Percentiles rank a stretch among this genome's conserved stretches.
Conservation (phyloP, 2,888 invertebrate genomes). For the Neuroscelio doddi region DNA sequence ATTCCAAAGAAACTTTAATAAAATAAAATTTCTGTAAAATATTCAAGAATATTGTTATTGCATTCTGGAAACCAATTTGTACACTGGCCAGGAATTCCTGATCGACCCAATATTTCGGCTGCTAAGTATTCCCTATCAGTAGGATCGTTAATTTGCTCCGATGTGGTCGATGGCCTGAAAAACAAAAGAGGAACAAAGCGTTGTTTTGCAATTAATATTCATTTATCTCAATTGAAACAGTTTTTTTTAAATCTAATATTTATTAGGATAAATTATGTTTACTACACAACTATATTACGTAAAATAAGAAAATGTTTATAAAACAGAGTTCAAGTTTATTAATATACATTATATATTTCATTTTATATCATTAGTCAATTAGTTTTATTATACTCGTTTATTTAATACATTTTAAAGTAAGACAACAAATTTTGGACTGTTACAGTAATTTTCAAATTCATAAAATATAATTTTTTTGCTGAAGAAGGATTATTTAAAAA, state of each 20-base stretch:
- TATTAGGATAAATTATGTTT: too few species aligned
- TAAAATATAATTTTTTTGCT: neutral
- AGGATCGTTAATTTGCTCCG: conserved; percentile 49
- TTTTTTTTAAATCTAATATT: too few species aligned
- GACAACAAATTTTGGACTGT: too few species aligned
- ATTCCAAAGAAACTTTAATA: conserved; percentile 16
- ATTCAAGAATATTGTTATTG: conserved; percentile 57
- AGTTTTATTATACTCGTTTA: too few species aligned
- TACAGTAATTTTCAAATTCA: too few species aligned
- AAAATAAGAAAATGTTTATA: too few species aligned
- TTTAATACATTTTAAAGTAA: too few species aligned
- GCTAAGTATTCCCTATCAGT: conserved; percentile 63
- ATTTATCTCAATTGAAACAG: too few species aligned
- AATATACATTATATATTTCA: too few species aligned
- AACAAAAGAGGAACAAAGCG: neutral
- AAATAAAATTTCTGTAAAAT: conserved; percentile 58
- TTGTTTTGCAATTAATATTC: neutral
- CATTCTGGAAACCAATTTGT: conserved; percentile 60
- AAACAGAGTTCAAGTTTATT: too few species aligned
- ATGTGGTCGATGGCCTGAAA: conserved; percentile 62
- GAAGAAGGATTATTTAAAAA: neutral
- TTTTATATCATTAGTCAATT: neutral
- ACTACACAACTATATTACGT: neutral
- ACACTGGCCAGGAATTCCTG: conserved; percentile 52
- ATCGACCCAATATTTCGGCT: conserved; percentile 61